Evolutionary conservation across 2,888 invertebrate genomes (phyloP), one percentile per base, ranked within the genome.

Genomic region (Sphaerophoria rueppellii): DNA sequence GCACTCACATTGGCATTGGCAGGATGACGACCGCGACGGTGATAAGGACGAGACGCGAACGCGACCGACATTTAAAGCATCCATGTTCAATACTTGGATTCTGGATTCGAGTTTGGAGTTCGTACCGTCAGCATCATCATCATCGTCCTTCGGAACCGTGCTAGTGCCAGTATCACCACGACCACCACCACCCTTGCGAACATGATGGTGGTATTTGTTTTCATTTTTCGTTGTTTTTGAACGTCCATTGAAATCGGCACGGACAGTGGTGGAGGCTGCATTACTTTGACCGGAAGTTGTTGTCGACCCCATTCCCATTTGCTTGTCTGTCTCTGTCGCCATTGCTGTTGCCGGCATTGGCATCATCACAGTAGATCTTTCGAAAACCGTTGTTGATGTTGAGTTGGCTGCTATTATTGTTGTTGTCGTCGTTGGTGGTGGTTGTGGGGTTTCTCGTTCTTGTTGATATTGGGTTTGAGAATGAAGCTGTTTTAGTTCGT

Each of bases 61-160:
- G 58, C 80, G 77, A 76, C 85, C 76, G 54, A 72, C 81, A 85
- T 85, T 85, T 76, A 81, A 81, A 73, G 58, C 58, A 65, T 81
- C 77, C 55, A 81, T 76, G 73, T 81, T 77, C 76, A 85, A 81
- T 72, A 73, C 69, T 4, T 58, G 76, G 24, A 72, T 76, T 6
- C 81, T 73, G 54, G 85, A 72, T 77, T 85, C 81, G n/a, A 81
- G 70, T 50, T 77, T 70, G 37, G 72, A 76, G 69, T 77, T 81
- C 76, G 69, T 72, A 76, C 70, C 76, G 57, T n/a, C 52, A 43
- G 54, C n/a, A 54, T 16, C 65, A 40, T 37, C 37, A 43, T 43
- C 11, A 60, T 24, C 58, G 12, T 16, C 32, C 0, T 43, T 43
- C 6, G 14, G 40, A 48, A 24, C 37, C 69, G 14, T n/a, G n/a